Evolutionary conservation across 2,113 vertebrate genomes (phyloP), one percentile per base, ranked within the genome.

Genomic region (Otis tarda): DNA sequence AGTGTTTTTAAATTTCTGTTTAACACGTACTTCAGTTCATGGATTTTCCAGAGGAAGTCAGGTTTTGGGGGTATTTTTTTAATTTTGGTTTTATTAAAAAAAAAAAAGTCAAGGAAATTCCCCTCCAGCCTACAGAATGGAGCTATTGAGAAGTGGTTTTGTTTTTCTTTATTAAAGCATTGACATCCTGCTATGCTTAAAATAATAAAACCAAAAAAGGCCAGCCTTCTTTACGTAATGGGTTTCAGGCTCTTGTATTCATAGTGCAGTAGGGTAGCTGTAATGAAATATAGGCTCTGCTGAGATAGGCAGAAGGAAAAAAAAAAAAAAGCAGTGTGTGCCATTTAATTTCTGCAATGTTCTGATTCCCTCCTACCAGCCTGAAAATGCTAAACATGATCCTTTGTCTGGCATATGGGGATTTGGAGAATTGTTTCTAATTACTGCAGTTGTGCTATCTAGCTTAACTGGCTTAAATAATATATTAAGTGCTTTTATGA

Each of bases 331-430:
- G 17, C 78, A 74, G 56, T 22, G 64, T 14, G 2, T 55, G 91
- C 45, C 68, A 63, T 71, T 94, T 94, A 23, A 85, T 87, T 92
- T 70, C 45, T 87, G 70, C 65, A 80, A 33, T 65, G 87, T 85
- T 96, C 93, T 56, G 89, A 85, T 91, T 87, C 74, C 92, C 89
- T 94, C 94, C 95, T 57, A 89, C 89, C 89, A 96, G 92, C 87
- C 87, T 89, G 69, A 87, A 97, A 96, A 94, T 74, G 77, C 95
- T 94, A 90, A 94, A 85, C 43, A 13, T 60, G 89, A 95, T 90
- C 83, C 91, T 96, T 96, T 95, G 94, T 89, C 87, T 95, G 95
- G 87, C 94, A 95, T 85, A 92, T 95, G 94, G 95, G 96, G 83
- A 95, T 79, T 82, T 82, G 70, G 83, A 92, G 93, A 97, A 79